Percentiles rank a stretch among this genome's conserved stretches.
Conservation (phyloP, 2,888 invertebrate genomes). For the Drosophila greeni region DNA sequence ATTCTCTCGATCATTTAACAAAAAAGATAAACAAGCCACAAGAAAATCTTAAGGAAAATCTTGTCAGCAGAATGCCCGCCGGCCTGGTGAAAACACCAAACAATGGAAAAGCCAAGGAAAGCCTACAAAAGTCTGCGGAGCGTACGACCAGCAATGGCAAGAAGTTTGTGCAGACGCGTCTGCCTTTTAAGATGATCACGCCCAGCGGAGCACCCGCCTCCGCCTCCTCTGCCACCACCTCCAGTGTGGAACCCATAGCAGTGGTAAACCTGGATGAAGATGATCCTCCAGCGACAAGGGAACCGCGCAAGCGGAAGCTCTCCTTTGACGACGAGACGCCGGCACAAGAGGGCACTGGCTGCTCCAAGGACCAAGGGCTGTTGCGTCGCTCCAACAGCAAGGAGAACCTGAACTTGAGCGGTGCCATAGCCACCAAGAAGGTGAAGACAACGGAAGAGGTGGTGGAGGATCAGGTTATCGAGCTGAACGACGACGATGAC, state of each 20-base stretch:
- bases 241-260: background rate
- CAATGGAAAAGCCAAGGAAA: conserved; percentile 42
- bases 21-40: conserved; percentile 15
- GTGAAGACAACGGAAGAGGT: conserved; percentile 26
- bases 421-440: conserved; percentile 43
- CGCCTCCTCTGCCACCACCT: background rate
- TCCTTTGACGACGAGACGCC: conserved; percentile 58
- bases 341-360: conserved; percentile 15
- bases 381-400: conserved; percentile 54
- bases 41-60: background rate
- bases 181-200: conserved; percentile 81
- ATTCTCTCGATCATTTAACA: background rate
- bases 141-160: conserved; percentile 76
- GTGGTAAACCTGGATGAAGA: conserved; percentile 23
- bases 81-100: conserved; percentile 60
- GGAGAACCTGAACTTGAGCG: conserved; percentile 46
- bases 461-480: conserved; percentile 38
- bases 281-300: conserved; percentile 16
- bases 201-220: conserved; percentile 57
- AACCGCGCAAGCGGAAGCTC: conserved; percentile 73
- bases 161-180: conserved; percentile 82
- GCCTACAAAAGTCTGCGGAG: conserved; percentile 40
- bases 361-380: conserved; percentile 21
- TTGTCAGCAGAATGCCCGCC: conserved; percentile 28
- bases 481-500: conserved; percentile 41